phyloP scores from a whole-genome alignment of 2,888 invertebrate species.

The Myopa testacea region DNA sequence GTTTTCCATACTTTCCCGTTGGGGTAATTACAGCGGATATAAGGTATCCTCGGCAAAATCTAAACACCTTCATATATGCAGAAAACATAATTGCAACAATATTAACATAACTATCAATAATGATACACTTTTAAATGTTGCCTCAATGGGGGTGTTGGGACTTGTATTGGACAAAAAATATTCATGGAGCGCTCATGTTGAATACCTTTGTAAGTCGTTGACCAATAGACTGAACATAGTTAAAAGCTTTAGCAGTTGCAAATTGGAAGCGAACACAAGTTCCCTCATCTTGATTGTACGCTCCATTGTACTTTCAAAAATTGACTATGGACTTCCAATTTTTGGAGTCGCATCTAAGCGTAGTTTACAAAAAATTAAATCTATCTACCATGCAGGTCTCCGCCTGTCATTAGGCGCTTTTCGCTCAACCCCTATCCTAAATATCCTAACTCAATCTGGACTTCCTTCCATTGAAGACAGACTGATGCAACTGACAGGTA shows the following conservation, averaged over 20 bases:
- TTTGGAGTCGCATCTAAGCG: neutral
- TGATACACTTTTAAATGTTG: neutral
- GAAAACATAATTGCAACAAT: neutral
- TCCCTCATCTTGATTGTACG: neutral
- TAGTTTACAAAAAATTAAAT: slow-evolving; percentile 3
- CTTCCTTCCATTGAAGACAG: neutral
- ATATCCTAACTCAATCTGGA: slow-evolving; percentile 7
- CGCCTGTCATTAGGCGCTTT: slow-evolving; percentile 4
- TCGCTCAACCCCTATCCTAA: slow-evolving; percentile 6
- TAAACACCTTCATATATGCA: slow-evolving; percentile 7
- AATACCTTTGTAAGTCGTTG: slow-evolving; percentile 2
- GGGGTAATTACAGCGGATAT: neutral
- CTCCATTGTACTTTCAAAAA: neutral
- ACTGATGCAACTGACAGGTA: neutral
- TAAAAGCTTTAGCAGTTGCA: neutral
- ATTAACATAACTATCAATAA: neutral
- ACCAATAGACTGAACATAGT: neutral
- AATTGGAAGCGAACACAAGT: neutral
- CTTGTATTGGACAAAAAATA: neutral
- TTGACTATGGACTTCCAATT: slow-evolving; percentile 1
- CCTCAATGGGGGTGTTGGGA: neutral
- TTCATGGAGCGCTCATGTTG: neutral
- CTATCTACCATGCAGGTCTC: neutral
- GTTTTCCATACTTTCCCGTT: neutral
- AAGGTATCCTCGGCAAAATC: neutral